A percentile compares a stretch with the other conserved stretches of the same genome.
Evolutionary conservation across 2,113 vertebrate species (phyloP).

Genomic region (Sinocyclocheilus anshuiensis): DNA sequence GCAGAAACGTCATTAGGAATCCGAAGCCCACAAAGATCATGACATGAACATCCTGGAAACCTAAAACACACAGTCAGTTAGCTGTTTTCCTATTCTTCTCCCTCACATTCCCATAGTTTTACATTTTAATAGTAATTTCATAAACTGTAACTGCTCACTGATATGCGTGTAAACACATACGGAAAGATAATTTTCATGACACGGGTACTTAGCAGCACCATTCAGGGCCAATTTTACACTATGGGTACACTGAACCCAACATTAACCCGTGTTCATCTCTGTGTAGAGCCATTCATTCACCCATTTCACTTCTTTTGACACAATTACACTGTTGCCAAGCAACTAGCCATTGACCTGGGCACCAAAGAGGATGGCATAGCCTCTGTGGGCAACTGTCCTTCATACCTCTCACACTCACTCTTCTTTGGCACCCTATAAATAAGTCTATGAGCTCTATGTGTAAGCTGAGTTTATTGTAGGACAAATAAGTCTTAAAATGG

Average conservation of each 20-base stretch:
- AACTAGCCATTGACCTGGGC: slow-evolving; percentile 53
- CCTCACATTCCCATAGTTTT: not conserved
- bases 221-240: not conserved
- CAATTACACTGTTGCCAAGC: slow-evolving; percentile 61
- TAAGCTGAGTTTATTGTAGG: not conserved
- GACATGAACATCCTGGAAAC: slow-evolving; percentile 85
- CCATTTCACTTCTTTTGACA: slow-evolving; percentile 51
- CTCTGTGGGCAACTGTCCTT: slow-evolving; percentile 60
- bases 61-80: slow-evolving; percentile 65
- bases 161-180: not conserved
- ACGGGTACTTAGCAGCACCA: not conserved
- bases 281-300: slow-evolving; percentile 41
- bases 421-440: slow-evolving; percentile 6
- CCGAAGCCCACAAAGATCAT: slow-evolving; percentile 91
- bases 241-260: not conserved
- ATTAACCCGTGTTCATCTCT: slow-evolving; percentile 22
- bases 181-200: not conserved
- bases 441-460: not conserved
- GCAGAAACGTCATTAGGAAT: slow-evolving; percentile 89
- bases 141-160: not conserved
- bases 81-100: not conserved
- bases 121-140: slow-evolving; percentile 1
- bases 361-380: slow-evolving; percentile 51
- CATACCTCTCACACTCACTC: slow-evolving; percentile 42
- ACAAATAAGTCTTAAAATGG: not conserved